Evolutionary conservation across 1,140 invertebrate species (phyloP).

Genomic region (Calosoma granatense): DNA sequence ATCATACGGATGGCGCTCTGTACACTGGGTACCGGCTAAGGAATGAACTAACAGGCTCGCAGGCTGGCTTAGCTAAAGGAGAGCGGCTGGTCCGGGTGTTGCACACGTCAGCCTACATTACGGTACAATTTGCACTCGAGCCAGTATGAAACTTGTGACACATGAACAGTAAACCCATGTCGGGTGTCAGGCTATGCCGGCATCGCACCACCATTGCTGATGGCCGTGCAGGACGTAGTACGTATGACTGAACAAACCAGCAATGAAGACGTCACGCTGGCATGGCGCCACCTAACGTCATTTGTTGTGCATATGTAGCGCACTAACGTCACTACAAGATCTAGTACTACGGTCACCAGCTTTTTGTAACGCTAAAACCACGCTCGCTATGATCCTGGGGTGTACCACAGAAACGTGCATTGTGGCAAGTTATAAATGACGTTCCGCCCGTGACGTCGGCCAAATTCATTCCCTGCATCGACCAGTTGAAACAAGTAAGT

Average conservation of each 20-base stretch:
- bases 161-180: slow-evolving; percentile 7
- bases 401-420: not conserved
- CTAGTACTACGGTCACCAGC: not conserved
- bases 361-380: not conserved
- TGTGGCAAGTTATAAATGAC: not conserved
- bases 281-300: not conserved
- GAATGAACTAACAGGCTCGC: too few relatives aligned
- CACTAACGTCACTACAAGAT: not conserved
- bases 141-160: slow-evolving; percentile 3
- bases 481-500: too few relatives aligned
- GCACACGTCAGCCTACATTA: not conserved
- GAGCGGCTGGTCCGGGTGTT: not conserved
- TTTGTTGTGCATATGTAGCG: not conserved
- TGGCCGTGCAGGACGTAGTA: too few relatives aligned
- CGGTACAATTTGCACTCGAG: not conserved
- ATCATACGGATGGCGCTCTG: too few relatives aligned
- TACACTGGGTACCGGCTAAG: too few relatives aligned
- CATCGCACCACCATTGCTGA: too few relatives aligned
- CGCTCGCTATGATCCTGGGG: too few relatives aligned
- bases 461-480: too few relatives aligned
- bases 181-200: not conserved
- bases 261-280: not conserved
- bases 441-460: too few relatives aligned
- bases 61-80: not conserved
- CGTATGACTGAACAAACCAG: not conserved